Evolutionary conservation across 2,888 invertebrate genomes (phyloP), one percentile per base, ranked within the genome.

Genomic region (Dynastes maya): DNA sequence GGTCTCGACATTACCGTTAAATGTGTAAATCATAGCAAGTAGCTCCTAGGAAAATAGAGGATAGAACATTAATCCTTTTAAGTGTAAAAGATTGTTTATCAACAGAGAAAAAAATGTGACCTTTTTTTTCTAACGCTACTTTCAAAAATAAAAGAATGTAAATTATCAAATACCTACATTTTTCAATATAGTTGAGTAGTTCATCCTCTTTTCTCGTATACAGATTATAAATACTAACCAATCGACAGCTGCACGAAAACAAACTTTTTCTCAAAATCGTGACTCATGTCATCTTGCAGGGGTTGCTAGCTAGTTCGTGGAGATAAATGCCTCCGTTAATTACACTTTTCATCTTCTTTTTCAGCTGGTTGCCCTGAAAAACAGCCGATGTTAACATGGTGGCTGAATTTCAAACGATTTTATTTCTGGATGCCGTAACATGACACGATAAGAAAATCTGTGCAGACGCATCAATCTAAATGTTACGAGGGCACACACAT

Each of bases 391-490:
- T 72, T 72, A 45, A 72, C 58, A 72, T 58, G 72, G 72, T 72
- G 72, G 72, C 61, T 72, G 58, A 61, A 58, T 72, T 72, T 72
- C 58, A 72, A 72, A 58, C 72, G 72, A 72, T 58, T 72, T 72
- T 72, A 72, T 72, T 72, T 72, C 72, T 72, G 72, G 72, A 58
- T 72, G 58, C 72, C 58, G 72, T 72, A 72, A 72, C 72, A n/a
- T 37, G 72, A 72, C 58, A 72, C 72, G 72, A 72, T 72, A 72
- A 72, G 72, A 72, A 72, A 72, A 72, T 72, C 72, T 58, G 72
- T 72, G 72, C 72, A 72, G 72, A 72, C 72, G 72, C 72, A 72
- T 72, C 72, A 72, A 72, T 72, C 72, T 72, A 72, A 61, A 72
- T 45, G 72, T 72, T 72, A 72, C 40, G 72, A 72, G 72, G 72